Base-by-base conservation (phyloP, 2,888 invertebrate species). In the Adineta ricciae region DNA sequence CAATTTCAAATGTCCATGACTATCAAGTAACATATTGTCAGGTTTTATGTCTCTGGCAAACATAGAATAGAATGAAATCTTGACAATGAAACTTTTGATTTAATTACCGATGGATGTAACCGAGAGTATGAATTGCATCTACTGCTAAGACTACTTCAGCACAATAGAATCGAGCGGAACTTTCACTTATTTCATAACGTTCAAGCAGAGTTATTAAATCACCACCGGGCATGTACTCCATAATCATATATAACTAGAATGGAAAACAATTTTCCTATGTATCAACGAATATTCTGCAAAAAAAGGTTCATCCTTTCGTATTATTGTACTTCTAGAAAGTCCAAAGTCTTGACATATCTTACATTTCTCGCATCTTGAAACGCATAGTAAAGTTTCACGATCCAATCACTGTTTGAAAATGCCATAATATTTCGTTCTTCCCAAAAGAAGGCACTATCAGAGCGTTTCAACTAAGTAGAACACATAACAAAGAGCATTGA, bases 171-270 rank as follows among this genome's bases (percentile, higher is more conserved):
- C 95, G 95, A 73, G 97, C 97, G 96, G 97, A 97, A 89, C 97
- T 95, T 90, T 99, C 99, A 84, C 98, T 97, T 89, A 99, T 96
- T 90, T 99, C 98, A 91, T 96, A 98, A 91, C 97, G 95, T 86
- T 96, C 95, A 96, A 99, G 97, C 83, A 99, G 92, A 91, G 96
- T 97, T 86, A 99, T 98, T 87, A 99, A 93, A 92, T 99, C 99
- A 84, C 99, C 99, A 88, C 98, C 99, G 41, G 99, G 98, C 98
- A 99, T 99, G 90, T 97, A 99, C 91, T 99, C 99, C 99, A 99
- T 99, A 49, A 99, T 97, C 98, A 99, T 98, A 90, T 98, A 99
- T 49, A 99, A 93, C 92, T 95, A 96, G 32, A 64, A 64, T 9
- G 19, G 3, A 50, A 50, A 46, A 46, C 46, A 11, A 46, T 8